Conservation (phyloP, 2,797 vertebrate species). For the Schizothorax lantsangensis region DNA sequence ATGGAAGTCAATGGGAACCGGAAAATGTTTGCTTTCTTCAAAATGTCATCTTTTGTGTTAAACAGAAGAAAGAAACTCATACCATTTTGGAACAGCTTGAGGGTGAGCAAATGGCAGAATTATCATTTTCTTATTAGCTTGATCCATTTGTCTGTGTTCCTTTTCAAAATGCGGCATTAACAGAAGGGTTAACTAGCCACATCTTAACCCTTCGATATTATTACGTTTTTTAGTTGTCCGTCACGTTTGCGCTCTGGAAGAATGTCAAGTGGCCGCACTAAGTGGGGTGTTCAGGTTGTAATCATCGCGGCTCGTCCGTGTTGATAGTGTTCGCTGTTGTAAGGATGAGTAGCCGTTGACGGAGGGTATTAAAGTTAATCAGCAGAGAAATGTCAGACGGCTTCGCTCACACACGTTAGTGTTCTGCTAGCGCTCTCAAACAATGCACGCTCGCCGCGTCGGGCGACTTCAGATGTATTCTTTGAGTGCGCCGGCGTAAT, state of each 20-base stretch:
- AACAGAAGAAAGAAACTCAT: not conserved
- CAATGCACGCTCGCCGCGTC: conserved; percentile 50
- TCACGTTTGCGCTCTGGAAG: not conserved
- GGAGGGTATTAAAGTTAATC: conserved; percentile 44
- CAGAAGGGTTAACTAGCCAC: not conserved
- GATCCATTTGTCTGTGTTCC: not conserved
- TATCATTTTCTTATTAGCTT: not conserved
- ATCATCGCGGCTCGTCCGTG: conserved; percentile 15
- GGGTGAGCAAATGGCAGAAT: not conserved
- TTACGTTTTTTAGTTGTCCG: not conserved
- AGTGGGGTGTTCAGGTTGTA: conserved; percentile 27
- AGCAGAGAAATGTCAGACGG: conserved; percentile 49
- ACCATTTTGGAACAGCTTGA: not conserved
- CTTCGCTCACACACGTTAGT: conserved; percentile 41
- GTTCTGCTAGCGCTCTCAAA: conserved; percentile 40
- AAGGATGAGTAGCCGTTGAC: conserved; percentile 8
- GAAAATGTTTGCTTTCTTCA: not conserved
- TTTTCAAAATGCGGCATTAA: not conserved
- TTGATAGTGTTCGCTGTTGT: conserved; percentile 45
- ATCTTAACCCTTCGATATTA: not conserved
- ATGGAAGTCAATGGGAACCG: not conserved
- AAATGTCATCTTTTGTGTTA: not conserved
- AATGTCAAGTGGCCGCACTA: conserved; percentile 36
- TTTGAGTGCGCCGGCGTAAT: conserved; percentile 70
- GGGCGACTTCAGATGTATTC: conserved; percentile 70